These are phyloP conservation scores for Pantala flavescens DNA, from an alignment of 1,140 invertebrate genomes.

Conservation along the genomic window DNA sequence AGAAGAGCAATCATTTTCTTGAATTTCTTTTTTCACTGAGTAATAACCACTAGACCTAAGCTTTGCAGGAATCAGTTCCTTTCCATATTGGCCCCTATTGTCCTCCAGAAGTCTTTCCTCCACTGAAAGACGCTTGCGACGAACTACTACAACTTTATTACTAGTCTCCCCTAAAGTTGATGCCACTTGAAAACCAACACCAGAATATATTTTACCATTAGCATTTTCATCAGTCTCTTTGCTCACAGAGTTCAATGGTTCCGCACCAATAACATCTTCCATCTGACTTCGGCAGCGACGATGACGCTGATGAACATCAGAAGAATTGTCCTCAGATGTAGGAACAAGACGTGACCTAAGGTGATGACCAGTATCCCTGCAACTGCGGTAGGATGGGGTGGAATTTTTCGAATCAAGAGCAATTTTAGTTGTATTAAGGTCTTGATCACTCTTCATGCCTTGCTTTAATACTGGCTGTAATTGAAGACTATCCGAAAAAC, in stretches of 20 bases:
- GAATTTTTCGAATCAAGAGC: neutral
- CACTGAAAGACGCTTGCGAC: slow-evolving; percentile 39
- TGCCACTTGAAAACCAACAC: neutral
- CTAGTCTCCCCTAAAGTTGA: neutral
- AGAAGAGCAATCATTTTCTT: neutral
- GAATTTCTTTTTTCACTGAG: slow-evolving; percentile 20
- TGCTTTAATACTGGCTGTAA: neutral
- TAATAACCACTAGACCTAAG: slow-evolving; percentile 47
- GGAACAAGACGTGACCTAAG: neutral
- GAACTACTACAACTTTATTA: slow-evolving; percentile 2
- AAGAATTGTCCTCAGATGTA: neutral
- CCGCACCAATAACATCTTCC: neutral
- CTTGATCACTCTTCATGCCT: neutral
- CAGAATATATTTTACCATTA: neutral
- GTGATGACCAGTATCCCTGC: neutral
- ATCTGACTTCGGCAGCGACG: neutral
- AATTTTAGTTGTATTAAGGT: neutral
- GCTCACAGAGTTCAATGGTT: neutral
- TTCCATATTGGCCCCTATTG: slow-evolving; percentile 58
- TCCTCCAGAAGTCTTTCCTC: slow-evolving; percentile 47
- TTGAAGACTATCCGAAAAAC: neutral
- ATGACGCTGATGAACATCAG: neutral
- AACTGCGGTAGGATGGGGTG: neutral
- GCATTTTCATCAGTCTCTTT: neutral
- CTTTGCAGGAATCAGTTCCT: slow-evolving; percentile 58